Evolutionary conservation across 2,113 vertebrate species (phyloP), one percentile per base, ranked within the genome.

Genomic region (Stegostoma tigrinum): DNA sequence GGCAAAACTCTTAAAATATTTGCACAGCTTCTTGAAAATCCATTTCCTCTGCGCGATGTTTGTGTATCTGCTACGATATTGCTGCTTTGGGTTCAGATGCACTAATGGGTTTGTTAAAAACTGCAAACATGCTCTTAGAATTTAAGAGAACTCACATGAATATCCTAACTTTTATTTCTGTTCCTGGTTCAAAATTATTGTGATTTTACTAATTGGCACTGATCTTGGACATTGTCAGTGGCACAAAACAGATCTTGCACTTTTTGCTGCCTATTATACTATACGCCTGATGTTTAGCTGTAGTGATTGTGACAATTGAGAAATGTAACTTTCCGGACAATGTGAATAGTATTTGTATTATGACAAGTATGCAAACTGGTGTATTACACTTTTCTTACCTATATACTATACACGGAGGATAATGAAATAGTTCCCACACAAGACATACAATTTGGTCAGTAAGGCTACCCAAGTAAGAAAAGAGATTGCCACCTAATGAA

Each of bases 51-150:
- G 48, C 75, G 24, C 94, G 24, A 15, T 75, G 23, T 94, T 67
- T 24, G 19, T 64, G 17, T 15, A n/a, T 83, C 14, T 66, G 21
- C 38, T 72, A 24, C 15, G 21, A 45, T 52, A 27, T 72, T 95
- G 68, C 24, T 24, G 19, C 27, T 48, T 61, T 95, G 67, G 67
- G 75, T 95, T 95, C 42, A 95, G 45, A 75, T 52, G 94, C 94
- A 95, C 94, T 72, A 95, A 72, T 72, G 94, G 68, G 67, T 95
- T 95, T 95, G 48, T 34, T 72, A 52, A 75, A 72, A 95, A 95
- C 24, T 95, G 68, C 68, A 48, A 95, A 19, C 68, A 70, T 72
- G 38, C 67, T 75, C 14, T 52, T 52, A 52, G 42, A 72, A 93
- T 42, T 95, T 52, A 19, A 95, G 5, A 52, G 72, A 45, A 34